phyloP scores from a whole-genome alignment of 2,113 vertebrate species.

The Chamaea fasciata region DNA sequence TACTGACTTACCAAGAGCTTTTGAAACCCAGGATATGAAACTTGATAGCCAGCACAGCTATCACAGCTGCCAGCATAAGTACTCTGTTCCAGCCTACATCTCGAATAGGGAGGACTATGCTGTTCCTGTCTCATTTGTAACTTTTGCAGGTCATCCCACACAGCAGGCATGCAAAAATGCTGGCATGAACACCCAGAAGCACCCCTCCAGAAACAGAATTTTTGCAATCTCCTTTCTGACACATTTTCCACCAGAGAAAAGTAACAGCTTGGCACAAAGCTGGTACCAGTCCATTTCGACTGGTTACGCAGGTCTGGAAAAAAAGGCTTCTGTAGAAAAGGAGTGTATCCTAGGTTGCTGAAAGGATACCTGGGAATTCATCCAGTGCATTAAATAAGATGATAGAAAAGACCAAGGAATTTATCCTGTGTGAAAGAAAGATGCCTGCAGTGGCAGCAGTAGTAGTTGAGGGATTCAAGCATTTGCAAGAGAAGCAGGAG shows the following conservation, averaged over 20 bases:
- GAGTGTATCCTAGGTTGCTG: not conserved
- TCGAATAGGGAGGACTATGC: not conserved
- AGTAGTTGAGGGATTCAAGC: not conserved
- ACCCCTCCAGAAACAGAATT: not conserved
- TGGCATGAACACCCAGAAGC: not conserved
- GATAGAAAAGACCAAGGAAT: not conserved
- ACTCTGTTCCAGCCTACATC: not conserved
- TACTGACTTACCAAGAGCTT: not conserved
- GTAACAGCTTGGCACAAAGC: not conserved
- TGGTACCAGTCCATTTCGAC: not conserved
- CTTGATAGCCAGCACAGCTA: not conserved
- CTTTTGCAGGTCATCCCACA: not conserved
- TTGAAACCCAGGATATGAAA: not conserved
- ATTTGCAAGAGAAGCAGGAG: not conserved
- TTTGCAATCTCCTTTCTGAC: not conserved
- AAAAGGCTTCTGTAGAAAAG: not conserved
- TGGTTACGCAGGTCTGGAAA: fast-evolving
- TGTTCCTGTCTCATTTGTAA: not conserved
- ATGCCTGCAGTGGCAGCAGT: not conserved
- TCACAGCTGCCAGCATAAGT: not conserved
- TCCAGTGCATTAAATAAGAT: not conserved
- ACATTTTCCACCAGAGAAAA: not conserved
- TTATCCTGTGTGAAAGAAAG: not conserved
- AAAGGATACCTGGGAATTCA: not conserved
- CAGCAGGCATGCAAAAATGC: not conserved